A percentile compares a stretch with the other conserved stretches of the same genome.
phyloP scores from a whole-genome alignment of 2,113 vertebrate genomes.

The Gadus chalcogrammus region DNA sequence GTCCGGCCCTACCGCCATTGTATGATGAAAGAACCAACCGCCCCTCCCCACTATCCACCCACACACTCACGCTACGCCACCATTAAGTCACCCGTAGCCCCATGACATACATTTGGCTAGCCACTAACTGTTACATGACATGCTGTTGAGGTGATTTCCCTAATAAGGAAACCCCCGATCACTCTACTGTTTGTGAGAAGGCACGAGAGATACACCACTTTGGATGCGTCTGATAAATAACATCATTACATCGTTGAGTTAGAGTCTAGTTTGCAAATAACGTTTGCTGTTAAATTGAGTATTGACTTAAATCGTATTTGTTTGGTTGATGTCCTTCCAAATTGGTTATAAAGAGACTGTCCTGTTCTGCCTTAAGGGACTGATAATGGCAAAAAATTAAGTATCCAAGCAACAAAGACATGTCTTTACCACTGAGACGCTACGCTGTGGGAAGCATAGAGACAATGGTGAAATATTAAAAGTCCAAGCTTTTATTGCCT shows the following conservation, averaged over 20 bases:
- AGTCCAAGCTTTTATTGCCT: too few species aligned
- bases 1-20: constrained; percentile 16
- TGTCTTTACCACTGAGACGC: too few species aligned
- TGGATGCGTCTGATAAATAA: too few species aligned
- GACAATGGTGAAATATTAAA: too few species aligned
- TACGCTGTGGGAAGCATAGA: too few species aligned
- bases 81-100: not conserved
- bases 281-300: constrained; percentile 47
- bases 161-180: not conserved
- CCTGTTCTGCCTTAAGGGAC: constrained; percentile 7
- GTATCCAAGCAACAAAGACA: too few species aligned
- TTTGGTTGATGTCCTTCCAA: constrained; percentile 46
- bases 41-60: not conserved
- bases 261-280: constrained; percentile 28
- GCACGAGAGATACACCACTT: too few species aligned
- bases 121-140: not conserved
- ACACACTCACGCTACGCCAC: not conserved
- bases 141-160: constrained; percentile 6
- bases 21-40: not conserved
- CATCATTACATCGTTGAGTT: too few species aligned
- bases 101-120: not conserved
- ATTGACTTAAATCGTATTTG: constrained; percentile 47
- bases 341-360: constrained; percentile 38
- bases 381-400: not conserved
- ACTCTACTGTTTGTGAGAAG: too few species aligned